Percentiles rank a stretch among this genome's conserved stretches.
Evolutionary conservation across 1,140 invertebrate genomes (phyloP).

Genomic region (Caenorhabditis remanei): DNA sequence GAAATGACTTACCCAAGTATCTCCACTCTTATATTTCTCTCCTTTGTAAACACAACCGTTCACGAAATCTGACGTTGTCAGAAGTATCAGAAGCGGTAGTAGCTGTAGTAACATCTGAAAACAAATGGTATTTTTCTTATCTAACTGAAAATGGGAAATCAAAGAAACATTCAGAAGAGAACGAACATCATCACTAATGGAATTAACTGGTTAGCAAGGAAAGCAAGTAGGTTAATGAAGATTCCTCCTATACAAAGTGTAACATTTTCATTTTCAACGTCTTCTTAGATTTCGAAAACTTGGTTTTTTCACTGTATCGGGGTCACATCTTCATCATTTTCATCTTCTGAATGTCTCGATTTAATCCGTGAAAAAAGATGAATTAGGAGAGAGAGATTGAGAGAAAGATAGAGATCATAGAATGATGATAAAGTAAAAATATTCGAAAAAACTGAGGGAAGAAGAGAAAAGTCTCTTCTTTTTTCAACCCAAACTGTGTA

Average conservation of each 20-base stretch:
- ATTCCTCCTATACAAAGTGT: not conserved
- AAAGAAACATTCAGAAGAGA: not conserved
- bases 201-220: not conserved
- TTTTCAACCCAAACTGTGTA: not conserved
- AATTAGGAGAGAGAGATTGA: not conserved
- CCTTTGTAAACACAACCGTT: conserved; percentile 61
- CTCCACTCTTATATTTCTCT: conserved; percentile 59
- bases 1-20: conserved; percentile 62
- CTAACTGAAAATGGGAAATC: not conserved
- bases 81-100: conserved; percentile 3
- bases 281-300: not conserved
- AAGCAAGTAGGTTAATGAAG: not conserved
- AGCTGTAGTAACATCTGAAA: not conserved
- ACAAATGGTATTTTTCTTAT: too few relatives aligned
- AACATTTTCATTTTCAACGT: not conserved
- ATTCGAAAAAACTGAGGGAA: not conserved
- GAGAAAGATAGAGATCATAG: not conserved
- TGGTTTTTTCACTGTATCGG: not conserved
- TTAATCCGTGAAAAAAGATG: conserved; percentile 5
- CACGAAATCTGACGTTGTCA: not conserved
- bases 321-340: conserved; percentile 25
- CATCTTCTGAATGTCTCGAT: too few relatives aligned
- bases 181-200: not conserved
- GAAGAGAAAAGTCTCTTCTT: not conserved
- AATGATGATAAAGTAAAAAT: not conserved